Conservation (phyloP, 2,888 invertebrate genomes). For the Emesis castigata region DNA sequence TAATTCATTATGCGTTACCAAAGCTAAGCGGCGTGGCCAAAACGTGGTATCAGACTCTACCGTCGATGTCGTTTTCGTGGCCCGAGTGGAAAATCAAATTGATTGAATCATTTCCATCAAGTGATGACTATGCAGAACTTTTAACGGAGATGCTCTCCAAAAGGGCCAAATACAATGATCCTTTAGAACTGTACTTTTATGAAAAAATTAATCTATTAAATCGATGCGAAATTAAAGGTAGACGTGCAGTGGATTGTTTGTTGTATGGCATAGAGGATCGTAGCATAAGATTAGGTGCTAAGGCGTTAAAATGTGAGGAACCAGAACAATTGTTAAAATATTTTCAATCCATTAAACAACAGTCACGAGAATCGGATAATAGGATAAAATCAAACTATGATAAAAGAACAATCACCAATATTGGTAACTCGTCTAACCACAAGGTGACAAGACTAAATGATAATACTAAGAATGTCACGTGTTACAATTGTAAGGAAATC, state of each 20-base stretch:
- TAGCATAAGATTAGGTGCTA: conserved; percentile 46
- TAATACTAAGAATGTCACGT: no score
- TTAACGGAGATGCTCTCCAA: conserved; percentile 59
- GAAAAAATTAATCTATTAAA: conserved; percentile 60
- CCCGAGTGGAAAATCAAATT: conserved; percentile 59
- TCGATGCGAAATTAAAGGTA: conserved; percentile 52
- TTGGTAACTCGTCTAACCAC: not conserved
- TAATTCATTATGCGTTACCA: conserved; percentile 60
- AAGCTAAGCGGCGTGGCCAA: conserved; percentile 55
- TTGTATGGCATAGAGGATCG: conserved; percentile 63
- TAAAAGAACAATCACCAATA: not conserved
- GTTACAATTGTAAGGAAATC: no score
- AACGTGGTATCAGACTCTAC: conserved; percentile 58
- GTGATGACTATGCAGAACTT: conserved; percentile 54
- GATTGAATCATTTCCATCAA: conserved; percentile 54
- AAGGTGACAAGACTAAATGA: not conserved
- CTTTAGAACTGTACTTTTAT: conserved; percentile 55
- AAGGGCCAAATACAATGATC: conserved; percentile 33
- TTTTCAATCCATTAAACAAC: conserved; percentile 26
- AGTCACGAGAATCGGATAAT: conserved; percentile 31
- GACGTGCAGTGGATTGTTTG: conserved; percentile 62
- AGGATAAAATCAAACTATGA: not conserved
- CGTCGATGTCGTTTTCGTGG: conserved; percentile 51
- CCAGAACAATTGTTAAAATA: conserved; percentile 12
- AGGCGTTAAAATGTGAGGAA: conserved; percentile 17